Conservation (phyloP, 2,113 vertebrate genomes). For the Bubo blakistoni region DNA sequence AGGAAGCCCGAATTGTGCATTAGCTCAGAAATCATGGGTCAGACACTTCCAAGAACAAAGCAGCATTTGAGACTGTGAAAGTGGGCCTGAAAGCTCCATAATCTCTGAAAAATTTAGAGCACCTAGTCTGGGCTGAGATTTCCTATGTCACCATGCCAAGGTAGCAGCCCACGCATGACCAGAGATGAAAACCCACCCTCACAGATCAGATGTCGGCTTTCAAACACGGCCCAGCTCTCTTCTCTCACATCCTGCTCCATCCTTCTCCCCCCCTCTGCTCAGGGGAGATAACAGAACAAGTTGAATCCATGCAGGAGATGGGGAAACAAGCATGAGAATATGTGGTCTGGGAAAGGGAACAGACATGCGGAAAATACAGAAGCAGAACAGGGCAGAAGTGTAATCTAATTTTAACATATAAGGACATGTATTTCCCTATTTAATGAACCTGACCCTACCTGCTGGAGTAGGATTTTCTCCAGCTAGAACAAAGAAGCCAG, state of each 20-base stretch:
- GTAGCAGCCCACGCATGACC: neutral
- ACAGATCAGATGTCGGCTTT: neutral
- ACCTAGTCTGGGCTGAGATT: neutral
- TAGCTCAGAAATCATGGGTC: neutral
- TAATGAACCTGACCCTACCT: neutral
- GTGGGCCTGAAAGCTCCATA: neutral
- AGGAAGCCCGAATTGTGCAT: neutral
- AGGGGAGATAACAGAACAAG: neutral
- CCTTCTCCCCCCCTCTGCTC: neutral
- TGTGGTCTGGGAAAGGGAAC: neutral
- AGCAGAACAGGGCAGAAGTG: neutral
- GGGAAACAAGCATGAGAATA: neutral
- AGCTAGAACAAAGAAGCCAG: neutral
- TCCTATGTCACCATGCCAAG: neutral
- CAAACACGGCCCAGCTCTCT: neutral
- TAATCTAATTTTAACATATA: neutral
- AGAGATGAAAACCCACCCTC: neutral
- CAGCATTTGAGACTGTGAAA: neutral
- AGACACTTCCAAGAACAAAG: neutral
- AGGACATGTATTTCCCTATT: neutral
- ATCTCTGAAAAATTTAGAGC: neutral
- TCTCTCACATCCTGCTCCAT: neutral
- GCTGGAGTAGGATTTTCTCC: neutral
- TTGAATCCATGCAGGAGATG: neutral
- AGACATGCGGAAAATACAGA: neutral